Base-by-base conservation (phyloP, 2,888 invertebrate genomes). In the Watsonalla cultraria region DNA sequence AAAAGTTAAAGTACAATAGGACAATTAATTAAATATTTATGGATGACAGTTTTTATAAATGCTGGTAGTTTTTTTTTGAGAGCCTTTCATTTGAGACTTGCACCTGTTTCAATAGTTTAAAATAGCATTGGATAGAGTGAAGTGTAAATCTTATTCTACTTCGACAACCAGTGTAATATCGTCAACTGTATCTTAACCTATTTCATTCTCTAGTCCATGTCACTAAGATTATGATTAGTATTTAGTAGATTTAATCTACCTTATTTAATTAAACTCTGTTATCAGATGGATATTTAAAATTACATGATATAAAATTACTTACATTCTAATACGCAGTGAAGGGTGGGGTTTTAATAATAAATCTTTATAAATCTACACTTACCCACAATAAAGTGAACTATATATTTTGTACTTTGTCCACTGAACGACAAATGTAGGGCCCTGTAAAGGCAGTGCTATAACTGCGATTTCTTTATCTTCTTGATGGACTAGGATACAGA, bases 161-260 rank as follows among this genome's bases (percentile, higher is more conserved):
- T 39, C 39, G 49, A 49, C 64, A 68, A 66, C 59, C 60, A 64
- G 57, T 62, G 68, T 61, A 65, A 70, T 66, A 71, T 63, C 65
- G 75, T 78, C 74, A 78, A 68, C 61, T 74, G 67, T 66, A 74
- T 61, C 56, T 57, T 84, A 78, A 72, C 68, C 80, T 84, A 84
- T 71, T 68, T 68, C 73, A 80, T 76, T 75, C 65, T 73, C 72
- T 78, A 78, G 72, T 81, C 74, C 71, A 72, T 35, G 68, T 72
- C 70, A 76, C 70, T 76, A 75, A 77, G 70, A 75, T 72, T 69
- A 76, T 68, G 68, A 49, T 75, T 67, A 72, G 86, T 88, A 89
- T 37, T 75, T 67, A 72, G 86, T 88, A 89, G 87, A 88, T 88
- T 82, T 80, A 59, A 89, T 87, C 88, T 88, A 89, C 88, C 56